phyloP scores from a whole-genome alignment of 1,140 invertebrate genomes.

The Neodiprion fabricii region DNA sequence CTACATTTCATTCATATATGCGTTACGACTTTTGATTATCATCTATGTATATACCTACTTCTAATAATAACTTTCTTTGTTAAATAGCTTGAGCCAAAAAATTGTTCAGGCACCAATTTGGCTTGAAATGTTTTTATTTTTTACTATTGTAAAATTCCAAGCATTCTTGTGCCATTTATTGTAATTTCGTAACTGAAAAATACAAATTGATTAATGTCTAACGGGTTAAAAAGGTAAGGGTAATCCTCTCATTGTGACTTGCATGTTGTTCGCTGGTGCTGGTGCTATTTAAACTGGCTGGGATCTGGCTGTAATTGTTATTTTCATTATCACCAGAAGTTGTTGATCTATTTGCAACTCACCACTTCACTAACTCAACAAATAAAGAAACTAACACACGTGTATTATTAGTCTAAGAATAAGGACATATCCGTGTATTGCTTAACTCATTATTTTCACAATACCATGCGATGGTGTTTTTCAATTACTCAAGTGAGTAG shows the following conservation, averaged over 20 bases:
- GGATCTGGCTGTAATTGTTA: background rate
- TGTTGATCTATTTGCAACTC: no score
- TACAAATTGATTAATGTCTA: no score
- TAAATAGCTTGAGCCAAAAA: no score
- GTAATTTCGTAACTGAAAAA: no score
- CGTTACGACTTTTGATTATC: no score
- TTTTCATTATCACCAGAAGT: background rate
- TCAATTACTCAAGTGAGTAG: background rate
- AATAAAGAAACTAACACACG: background rate
- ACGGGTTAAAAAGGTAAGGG: background rate
- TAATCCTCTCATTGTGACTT: background rate
- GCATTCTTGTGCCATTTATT: no score
- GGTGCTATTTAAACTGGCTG: background rate
- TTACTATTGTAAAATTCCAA: no score
- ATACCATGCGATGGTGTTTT: background rate
- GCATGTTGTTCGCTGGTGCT: slow-evolving; percentile 4
- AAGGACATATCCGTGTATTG: background rate
- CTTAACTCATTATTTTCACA: background rate
- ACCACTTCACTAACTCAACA: background rate
- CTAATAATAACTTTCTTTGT: no score
- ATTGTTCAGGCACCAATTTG: no score
- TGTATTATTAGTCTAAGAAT: background rate
- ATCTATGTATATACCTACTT: no score
- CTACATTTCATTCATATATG: no score
- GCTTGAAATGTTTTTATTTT: no score